Evolutionary conservation across 2,888 invertebrate genomes (phyloP), one percentile per base, ranked within the genome.

Genomic region (Habrosyne pyritoides): DNA sequence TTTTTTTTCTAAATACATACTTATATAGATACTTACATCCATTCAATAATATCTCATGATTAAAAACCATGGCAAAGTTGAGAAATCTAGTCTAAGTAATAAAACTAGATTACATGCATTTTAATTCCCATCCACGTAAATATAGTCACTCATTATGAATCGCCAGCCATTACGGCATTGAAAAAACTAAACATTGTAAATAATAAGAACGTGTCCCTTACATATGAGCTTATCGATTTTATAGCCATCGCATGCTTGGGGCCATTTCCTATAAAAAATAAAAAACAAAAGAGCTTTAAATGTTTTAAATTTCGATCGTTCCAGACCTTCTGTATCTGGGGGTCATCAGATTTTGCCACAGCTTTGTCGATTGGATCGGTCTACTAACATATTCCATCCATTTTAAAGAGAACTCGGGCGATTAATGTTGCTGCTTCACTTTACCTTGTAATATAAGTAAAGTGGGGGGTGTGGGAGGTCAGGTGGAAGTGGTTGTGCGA

Each of bases 321-420:
- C 61, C 62, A 79, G 75, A 77, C 77, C 79, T 78, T 74, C 73
- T 57, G 68, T 83, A 86, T 83, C 82, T 76, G 71, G 79, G 86
- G 87, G 88, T 84, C 84, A 86, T 84, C 82, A 73, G 63, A 71
- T 79, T 68, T 84, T 75, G 77, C 77, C 77, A 77, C 68, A 71
- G 63, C 77, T 71, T 66, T 67, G 64, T 66, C 63, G 69, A 71
- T 63, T 73, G 58, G 60, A 66, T 67, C 64, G 62, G 58, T 60
- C 62, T 71, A 66, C 68, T 74, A 66, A 67, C 56, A 65, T 75
- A 73, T 75, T 64, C 62, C 12, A 60, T 55, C 87, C 79, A 78
- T 48, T 66, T 66, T 76, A 69, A 53, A 49, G 51, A 66, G 86
- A 77, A 49, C 86, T 64, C 58, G 57, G 60, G 42, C 53, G 53